A percentile compares a stretch with the other conserved stretches of the same genome.
Conservation (phyloP, 2,797 vertebrate genomes). For the Remorina albescens region DNA sequence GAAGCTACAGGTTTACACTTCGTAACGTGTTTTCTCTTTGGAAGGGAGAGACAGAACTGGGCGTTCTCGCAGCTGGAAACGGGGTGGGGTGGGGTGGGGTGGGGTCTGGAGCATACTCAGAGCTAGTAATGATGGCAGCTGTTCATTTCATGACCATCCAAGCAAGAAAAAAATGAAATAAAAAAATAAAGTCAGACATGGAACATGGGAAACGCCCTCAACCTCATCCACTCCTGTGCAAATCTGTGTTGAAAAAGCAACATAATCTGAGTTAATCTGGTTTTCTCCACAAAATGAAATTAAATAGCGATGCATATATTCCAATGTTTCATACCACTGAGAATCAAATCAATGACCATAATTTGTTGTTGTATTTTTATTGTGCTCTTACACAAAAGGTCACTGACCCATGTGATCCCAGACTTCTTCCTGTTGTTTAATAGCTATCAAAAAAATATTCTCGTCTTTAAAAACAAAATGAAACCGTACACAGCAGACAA, state of each 20-base stretch:
- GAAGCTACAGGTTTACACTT: conserved; percentile 64
- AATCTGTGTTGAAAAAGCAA: conserved; percentile 62
- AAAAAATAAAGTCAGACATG: conserved; percentile 33
- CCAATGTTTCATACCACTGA: conserved; percentile 61
- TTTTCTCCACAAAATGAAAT: conserved; percentile 45
- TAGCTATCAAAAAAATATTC: conserved; percentile 84
- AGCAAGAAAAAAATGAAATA: conserved; percentile 13
- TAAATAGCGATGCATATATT: conserved; percentile 64
- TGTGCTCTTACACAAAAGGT: conserved; percentile 52
- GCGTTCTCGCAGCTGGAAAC: conserved; percentile 73
- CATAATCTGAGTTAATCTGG: conserved; percentile 32
- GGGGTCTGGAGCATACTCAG: conserved; percentile 58
- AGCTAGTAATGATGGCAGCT: conserved; percentile 67
- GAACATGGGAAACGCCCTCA: conserved; percentile 52
- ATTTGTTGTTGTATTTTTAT: conserved; percentile 46
- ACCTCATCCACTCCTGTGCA: conserved; percentile 75
- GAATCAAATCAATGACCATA: conserved; percentile 57
- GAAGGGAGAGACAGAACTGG: conserved; percentile 74
- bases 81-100: too few species aligned
- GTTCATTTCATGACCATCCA: conserved; percentile 62
- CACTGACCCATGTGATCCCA: conserved; percentile 65
- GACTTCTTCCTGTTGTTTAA: conserved; percentile 77
- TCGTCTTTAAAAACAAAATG: conserved; percentile 61
- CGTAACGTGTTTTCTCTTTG: conserved; percentile 70
- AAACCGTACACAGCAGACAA: conserved; percentile 67